Base-by-base conservation (phyloP, 2,113 vertebrate species). In the Regulus satrapa region DNA sequence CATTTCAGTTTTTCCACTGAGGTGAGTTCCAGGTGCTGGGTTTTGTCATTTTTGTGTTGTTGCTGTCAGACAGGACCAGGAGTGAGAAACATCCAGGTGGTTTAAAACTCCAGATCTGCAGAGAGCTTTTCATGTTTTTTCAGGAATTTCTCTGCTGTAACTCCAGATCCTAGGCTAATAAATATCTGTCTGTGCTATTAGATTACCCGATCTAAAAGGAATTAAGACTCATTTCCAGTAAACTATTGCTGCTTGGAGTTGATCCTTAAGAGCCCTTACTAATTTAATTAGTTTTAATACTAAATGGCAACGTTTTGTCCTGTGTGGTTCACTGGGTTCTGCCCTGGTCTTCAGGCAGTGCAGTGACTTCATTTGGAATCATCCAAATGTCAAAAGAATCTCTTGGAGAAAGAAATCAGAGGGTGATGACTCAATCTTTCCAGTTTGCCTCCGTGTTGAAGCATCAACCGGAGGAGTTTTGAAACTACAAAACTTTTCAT, bases 1-100 rank as follows among this genome's bases (percentile, higher is more conserved):
- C 29, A 13, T 56, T 56, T 61, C 20, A 55, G 5, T 16, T 90
- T 52, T 74, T 74, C 13, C 13, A 7, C 3, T 32, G 19, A 64
- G 29, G 4, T 31, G n/a, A 4, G 23, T 81, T 64, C 28, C 2
- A 12, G 51, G n/a, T 26, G 24, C 19, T 29, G 9, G 0, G 2
- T 64, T 66, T 48, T 81, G 31, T 66, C 8, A 10, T 55, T 66
- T 82, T 79, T 4, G 0, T 55, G 21, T 56, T 49, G 8, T 0
- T 87, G 40, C 68, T 80, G 29, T 41, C 41, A 54, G 18, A 20
- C 26, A 20, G n/a, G 24, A 59, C 9, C 18, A 25, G 43, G 48
- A 59, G 16, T 56, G 28, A 48, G 9, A 78, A 72, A 28, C 16
- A 36, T 61, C 10, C 14, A 45, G 45, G 5, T 29, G 10, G 7